phyloP scores from a whole-genome alignment of 2,113 vertebrate species.

The Eclectus roratus region DNA sequence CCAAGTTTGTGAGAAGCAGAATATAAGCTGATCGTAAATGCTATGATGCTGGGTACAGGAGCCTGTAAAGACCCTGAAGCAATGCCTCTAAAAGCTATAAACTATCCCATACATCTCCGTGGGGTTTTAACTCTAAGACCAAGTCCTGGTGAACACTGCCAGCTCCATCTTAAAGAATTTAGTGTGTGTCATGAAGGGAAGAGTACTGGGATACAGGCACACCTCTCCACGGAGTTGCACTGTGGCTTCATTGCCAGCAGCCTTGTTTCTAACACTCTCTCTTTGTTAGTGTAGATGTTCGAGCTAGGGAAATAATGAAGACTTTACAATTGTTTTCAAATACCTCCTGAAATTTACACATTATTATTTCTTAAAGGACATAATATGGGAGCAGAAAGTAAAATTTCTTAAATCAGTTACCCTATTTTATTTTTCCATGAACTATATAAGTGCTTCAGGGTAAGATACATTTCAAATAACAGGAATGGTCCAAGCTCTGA shows the following conservation, averaged over 20 bases:
- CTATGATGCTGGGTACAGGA: neutral
- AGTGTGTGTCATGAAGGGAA: neutral
- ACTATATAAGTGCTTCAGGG: neutral
- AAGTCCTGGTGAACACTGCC: neutral
- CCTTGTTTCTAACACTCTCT: neutral
- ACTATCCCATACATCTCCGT: neutral
- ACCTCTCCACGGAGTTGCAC: neutral
- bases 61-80: neutral
- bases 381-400: neutral
- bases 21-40: neutral
- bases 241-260: neutral
- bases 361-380: neutral
- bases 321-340: neutral
- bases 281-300: neutral
- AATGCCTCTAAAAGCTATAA: neutral
- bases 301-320: neutral
- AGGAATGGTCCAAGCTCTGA: neutral
- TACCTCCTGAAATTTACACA: neutral
- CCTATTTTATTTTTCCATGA: slow-evolving; percentile 34
- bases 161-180: neutral
- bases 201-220: neutral
- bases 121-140: neutral
- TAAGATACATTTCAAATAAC: slow-evolving; percentile 25
- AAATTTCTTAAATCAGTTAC: neutral
- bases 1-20: neutral